These are phyloP conservation scores for Equus przewalskii DNA, from an alignment of 2,113 vertebrate species.

Conservation along the genomic window DNA sequence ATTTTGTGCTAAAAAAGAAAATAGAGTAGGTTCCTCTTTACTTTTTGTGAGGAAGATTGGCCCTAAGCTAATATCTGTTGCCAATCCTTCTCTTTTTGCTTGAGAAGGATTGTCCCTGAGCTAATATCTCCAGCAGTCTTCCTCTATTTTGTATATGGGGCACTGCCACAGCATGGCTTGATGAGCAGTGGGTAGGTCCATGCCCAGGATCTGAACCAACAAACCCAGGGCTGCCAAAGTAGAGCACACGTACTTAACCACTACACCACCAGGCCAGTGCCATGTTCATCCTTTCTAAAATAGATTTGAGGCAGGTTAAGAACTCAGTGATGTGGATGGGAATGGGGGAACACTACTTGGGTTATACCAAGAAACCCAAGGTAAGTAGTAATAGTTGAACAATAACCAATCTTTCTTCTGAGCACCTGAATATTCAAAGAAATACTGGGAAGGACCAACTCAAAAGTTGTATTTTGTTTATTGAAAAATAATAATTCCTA, in stretches of 20 bases:
- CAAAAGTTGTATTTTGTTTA: background rate
- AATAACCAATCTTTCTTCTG: background rate
- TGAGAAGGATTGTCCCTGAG: no score
- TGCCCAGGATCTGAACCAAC: no score
- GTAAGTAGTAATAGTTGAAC: background rate
- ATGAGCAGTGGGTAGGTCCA: no score
- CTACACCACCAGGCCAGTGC: no score
- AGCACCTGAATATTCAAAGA: background rate
- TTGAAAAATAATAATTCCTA: background rate
- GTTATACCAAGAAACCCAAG: background rate
- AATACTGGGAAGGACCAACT: background rate
- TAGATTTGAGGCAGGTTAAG: background rate
- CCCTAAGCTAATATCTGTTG: no score
- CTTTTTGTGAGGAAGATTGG: no score
- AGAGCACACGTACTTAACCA: no score
- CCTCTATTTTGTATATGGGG: no score
- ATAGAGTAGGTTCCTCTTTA: background rate
- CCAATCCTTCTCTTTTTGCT: no score
- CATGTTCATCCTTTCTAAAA: background rate
- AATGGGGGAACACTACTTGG: background rate
- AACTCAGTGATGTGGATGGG: background rate
- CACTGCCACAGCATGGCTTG: no score
- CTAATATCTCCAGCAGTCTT: no score
- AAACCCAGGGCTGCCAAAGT: no score
- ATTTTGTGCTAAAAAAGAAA: conserved; percentile 1